Base-by-base conservation (phyloP, 2,888 invertebrate genomes). In the Odontocolon sp. region DNA sequence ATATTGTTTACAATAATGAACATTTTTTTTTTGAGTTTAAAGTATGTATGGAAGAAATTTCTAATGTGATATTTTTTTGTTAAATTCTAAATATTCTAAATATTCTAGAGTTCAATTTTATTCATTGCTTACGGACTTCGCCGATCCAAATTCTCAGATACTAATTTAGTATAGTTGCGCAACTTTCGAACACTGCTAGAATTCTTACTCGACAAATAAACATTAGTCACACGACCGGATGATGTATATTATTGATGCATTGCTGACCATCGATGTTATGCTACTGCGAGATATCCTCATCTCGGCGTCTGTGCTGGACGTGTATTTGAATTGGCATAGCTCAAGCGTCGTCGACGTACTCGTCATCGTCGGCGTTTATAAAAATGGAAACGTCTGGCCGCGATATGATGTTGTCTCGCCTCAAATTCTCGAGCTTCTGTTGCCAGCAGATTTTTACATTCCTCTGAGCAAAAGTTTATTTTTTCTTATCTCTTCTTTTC, bases 191-290 rank as follows among this genome's bases (percentile, higher is more conserved):
- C 40, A 6, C 52, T 23, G 67, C 45, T 40, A 50, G 78, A 78
- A 70, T 77, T 74, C 59, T 61, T 59, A 73, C 56, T 75, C 42
- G 68, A 73, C 59, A 77, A 80, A 77, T 76, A 81, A 81, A 79
- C 68, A 63, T 71, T 11, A 45, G 73, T 45, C 63, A 36, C 45
- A 42, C 21, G 40, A 63, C 23, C 16, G 63, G 33, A 63, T 28
- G 61, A 59, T 75, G 72, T 69, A 71, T 79, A 80, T 77, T 77
- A 77, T 79, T 64, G 70, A 74, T 77, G 63, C 71, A 77, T 78
- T 72, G 78, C 66, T 69, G 52, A 69, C 67, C 26, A 42, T 50
- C 63, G 66, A 56, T 56, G 59, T 42, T 45, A 54, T 23, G 59
- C 31, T 36, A 16, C 59, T 67, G 47, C 8, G 33, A 54, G 54